phyloP scores from a whole-genome alignment of 1,140 invertebrate genomes.

The Euwallacea fornicatus region DNA sequence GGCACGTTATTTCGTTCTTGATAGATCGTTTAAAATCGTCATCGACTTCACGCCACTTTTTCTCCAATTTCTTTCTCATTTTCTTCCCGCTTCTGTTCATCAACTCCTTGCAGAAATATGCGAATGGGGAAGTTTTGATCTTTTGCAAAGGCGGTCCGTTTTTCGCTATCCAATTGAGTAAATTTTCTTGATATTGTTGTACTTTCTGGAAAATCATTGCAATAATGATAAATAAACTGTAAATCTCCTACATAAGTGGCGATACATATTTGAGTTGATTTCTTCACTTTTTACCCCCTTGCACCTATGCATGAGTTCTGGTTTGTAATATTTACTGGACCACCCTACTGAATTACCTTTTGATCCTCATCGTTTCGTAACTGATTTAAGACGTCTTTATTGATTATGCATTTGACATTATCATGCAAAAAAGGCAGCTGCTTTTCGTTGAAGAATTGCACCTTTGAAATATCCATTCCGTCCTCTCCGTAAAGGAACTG shows the following conservation, averaged over 20 bases:
- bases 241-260: too few species aligned
- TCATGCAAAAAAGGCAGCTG: slow-evolving; percentile 81
- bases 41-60: slow-evolving; percentile 64
- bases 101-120: slow-evolving; percentile 50
- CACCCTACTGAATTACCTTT: slow-evolving; percentile 40
- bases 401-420: slow-evolving; percentile 70
- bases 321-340: not conserved
- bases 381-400: slow-evolving; percentile 60
- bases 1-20: slow-evolving; percentile 57
- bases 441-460: slow-evolving; percentile 79
- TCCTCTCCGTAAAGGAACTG: slow-evolving; percentile 99
- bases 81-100: slow-evolving; percentile 41
- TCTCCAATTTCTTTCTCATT: slow-evolving; percentile 55
- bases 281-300: not conserved
- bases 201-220: slow-evolving; percentile 45
- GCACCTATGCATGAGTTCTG: not conserved
- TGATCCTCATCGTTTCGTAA: slow-evolving; percentile 60
- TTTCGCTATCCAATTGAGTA: slow-evolving; percentile 53
- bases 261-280: not conserved
- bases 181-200: slow-evolving; percentile 65
- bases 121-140: slow-evolving; percentile 33
- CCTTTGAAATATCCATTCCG: slow-evolving; percentile 88
- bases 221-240: not conserved
- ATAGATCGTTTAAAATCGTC: slow-evolving; percentile 61
- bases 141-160: slow-evolving; percentile 24